Percentiles rank a stretch among this genome's conserved stretches.
phyloP scores from a whole-genome alignment of 2,797 vertebrate species.

The Gallinago stenura region DNA sequence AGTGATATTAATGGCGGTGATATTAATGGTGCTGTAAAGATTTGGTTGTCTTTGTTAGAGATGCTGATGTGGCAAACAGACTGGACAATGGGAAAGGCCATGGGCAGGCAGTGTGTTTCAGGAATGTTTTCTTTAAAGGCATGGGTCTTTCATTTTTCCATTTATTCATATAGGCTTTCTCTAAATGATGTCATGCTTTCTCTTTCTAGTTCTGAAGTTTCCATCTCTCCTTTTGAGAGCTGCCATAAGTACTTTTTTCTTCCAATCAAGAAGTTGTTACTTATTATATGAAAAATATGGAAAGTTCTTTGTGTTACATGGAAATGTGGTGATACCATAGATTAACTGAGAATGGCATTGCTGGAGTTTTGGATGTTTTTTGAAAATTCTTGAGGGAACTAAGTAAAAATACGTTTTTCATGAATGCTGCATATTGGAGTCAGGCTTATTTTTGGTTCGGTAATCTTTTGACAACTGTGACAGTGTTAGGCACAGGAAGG shows the following conservation, averaged over 20 bases:
- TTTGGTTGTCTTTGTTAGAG: not conserved
- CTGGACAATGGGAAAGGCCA: not conserved
- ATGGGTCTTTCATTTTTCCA: not conserved
- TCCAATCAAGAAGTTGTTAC: not conserved
- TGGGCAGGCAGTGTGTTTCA: not conserved
- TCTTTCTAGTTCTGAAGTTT: not conserved
- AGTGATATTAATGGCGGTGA: not conserved
- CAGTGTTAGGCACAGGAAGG: not conserved
- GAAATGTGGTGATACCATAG: not conserved
- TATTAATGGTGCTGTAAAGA: not conserved
- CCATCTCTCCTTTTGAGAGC: not conserved
- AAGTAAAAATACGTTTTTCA: not conserved
- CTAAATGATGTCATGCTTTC: not conserved
- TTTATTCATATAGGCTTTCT: not conserved
- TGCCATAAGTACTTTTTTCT: not conserved
- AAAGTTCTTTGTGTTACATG: not conserved
- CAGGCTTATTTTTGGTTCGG: not conserved
- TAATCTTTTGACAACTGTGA: not conserved
- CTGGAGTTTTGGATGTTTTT: not conserved
- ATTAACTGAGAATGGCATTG: not conserved
- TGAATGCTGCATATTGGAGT: not conserved
- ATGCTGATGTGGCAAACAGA: not conserved
- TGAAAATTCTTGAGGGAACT: not conserved
- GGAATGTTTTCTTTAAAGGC: not conserved
- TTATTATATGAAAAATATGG: not conserved